phyloP scores from a whole-genome alignment of 2,888 invertebrate species.

The Drosophila ustulata region DNA sequence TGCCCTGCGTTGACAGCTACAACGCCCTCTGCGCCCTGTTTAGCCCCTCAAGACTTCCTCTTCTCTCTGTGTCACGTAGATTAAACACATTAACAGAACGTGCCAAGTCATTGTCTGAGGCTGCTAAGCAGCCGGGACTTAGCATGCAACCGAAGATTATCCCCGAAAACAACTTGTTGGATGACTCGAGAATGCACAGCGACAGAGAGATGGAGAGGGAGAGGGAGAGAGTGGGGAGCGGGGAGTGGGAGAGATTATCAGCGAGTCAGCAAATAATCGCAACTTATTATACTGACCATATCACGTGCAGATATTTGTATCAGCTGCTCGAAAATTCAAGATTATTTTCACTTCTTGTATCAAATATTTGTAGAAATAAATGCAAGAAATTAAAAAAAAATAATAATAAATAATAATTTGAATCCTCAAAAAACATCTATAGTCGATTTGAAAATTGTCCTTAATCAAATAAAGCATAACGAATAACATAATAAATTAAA shows the following conservation, averaged over 20 bases:
- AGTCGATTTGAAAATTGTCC: no score
- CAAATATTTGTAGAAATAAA: no score
- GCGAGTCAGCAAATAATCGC: slow-evolving; percentile 13
- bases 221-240: no score
- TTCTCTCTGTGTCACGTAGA: slow-evolving; percentile 43
- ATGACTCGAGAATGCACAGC: slow-evolving; percentile 22
- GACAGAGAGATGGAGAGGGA: neutral
- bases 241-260: neutral
- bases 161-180: slow-evolving; percentile 33
- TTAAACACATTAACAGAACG: slow-evolving; percentile 54
- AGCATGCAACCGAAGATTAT: slow-evolving; percentile 15
- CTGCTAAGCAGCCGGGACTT: slow-evolving; percentile 19
- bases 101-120: slow-evolving; percentile 45
- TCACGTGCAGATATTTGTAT: no score
- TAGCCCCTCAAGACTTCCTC: neutral
- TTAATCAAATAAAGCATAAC: no score
- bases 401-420: no score
- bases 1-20: slow-evolving; percentile 10
- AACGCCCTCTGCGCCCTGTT: neutral
- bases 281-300: no score
- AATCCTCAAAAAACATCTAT: no score
- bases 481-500: no score
- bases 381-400: no score
- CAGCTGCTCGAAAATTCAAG: no score
- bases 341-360: no score